Conservation (phyloP, 2,113 vertebrate species). For the Petaurus breviceps region DNA sequence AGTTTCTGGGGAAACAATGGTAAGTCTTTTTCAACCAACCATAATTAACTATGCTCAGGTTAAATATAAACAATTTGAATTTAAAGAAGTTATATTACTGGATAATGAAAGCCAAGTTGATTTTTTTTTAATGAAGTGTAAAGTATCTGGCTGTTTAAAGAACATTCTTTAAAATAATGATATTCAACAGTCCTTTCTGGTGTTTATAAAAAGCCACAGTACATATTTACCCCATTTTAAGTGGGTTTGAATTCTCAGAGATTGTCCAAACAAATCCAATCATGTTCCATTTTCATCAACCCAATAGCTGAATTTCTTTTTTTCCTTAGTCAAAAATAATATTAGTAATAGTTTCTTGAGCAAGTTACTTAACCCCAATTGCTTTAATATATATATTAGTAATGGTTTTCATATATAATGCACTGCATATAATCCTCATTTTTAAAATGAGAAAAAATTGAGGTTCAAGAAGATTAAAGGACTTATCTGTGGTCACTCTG, state of each 20-base stretch:
- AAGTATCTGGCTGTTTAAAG: slow-evolving; percentile 14
- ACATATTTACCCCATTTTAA: neutral
- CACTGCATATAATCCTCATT: neutral
- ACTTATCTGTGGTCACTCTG: neutral
- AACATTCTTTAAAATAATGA: neutral
- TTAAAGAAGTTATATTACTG: slow-evolving; percentile 26
- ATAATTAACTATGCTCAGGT: slow-evolving; percentile 8
- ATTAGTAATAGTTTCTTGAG: neutral
- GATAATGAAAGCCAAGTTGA: slow-evolving; percentile 6
- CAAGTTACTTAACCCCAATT: too few relatives aligned
- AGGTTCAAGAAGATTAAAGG: neutral
- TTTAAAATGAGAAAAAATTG: neutral
- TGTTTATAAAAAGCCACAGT: neutral
- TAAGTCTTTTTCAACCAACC: slow-evolving; percentile 21
- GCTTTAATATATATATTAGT: too few relatives aligned
- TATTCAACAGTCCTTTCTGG: neutral
- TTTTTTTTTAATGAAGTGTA: neutral
- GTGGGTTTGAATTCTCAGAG: neutral
- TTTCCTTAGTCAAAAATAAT: neutral
- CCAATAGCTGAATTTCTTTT: neutral
- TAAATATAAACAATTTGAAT: slow-evolving; percentile 26
- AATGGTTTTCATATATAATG: neutral
- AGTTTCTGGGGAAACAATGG: neutral
- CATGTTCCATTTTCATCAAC: neutral
- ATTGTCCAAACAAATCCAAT: neutral